Evolutionary conservation across 2,113 vertebrate genomes (phyloP).

Genomic region (Azemiops feae): DNA sequence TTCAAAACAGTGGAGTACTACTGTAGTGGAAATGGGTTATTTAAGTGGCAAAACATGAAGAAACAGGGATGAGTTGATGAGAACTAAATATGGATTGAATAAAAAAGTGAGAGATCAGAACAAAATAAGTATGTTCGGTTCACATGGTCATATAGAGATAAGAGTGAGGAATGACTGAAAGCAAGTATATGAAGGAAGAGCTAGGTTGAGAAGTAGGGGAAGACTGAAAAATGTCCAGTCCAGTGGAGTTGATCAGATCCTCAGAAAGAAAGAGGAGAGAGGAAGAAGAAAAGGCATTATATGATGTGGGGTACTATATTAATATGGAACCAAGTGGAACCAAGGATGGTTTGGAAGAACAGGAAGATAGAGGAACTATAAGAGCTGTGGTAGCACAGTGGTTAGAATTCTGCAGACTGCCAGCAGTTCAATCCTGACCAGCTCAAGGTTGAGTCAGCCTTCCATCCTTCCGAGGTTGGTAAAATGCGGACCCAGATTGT

Average conservation of each 20-base stretch:
- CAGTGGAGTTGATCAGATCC: neutral
- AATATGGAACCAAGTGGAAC: neutral
- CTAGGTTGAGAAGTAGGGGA: neutral
- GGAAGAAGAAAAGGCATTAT: neutral
- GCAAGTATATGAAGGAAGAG: neutral
- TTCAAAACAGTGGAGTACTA: neutral
- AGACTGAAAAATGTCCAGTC: neutral
- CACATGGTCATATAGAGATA: neutral
- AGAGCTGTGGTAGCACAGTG: too few relatives aligned
- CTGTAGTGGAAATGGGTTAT: neutral
- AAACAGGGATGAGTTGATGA: neutral
- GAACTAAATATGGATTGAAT: neutral
- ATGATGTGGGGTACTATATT: neutral
- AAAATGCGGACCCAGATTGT: too few relatives aligned
- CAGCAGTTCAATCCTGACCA: too few relatives aligned
- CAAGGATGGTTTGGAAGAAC: neutral
- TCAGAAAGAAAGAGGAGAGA: neutral
- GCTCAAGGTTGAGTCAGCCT: too few relatives aligned
- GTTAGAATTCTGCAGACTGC: too few relatives aligned
- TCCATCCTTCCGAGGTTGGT: too few relatives aligned
- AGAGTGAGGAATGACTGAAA: neutral
- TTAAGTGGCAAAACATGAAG: neutral
- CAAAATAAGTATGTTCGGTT: neutral
- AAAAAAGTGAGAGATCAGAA: neutral
- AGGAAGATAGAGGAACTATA: neutral